A percentile compares a stretch with the other conserved stretches of the same genome.
Evolutionary conservation across 2,113 vertebrate genomes (phyloP).

Genomic region (Craseonycteris thonglongyai): DNA sequence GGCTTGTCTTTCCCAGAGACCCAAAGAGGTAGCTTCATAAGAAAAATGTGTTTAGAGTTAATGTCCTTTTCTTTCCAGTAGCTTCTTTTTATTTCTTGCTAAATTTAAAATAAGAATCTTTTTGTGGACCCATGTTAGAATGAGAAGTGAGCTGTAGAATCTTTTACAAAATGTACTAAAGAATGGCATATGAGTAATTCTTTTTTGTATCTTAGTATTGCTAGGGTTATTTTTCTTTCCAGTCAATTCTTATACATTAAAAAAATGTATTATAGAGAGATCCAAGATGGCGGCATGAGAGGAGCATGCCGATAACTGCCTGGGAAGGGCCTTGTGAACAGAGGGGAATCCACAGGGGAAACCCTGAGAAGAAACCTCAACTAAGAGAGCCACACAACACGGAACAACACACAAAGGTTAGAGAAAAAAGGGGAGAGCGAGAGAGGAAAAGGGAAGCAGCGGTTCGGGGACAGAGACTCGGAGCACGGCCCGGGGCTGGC

Average conservation of each 20-base stretch:
- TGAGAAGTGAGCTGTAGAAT: background rate
- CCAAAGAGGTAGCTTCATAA: background rate
- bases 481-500: too few relatives aligned
- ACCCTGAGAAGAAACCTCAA: too few relatives aligned
- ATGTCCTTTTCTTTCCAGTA: background rate
- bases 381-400: too few relatives aligned
- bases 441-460: too few relatives aligned
- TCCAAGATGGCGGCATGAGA: too few relatives aligned
- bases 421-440: too few relatives aligned
- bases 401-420: too few relatives aligned
- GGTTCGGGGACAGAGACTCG: too few relatives aligned
- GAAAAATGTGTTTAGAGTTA: background rate
- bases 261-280: too few relatives aligned
- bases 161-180: background rate
- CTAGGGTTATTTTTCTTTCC: background rate
- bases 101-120: background rate
- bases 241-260: background rate
- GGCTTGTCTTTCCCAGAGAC: background rate
- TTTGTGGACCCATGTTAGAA: background rate
- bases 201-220: background rate
- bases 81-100: background rate
- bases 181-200: background rate
- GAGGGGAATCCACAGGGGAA: too few relatives aligned
- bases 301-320: too few relatives aligned
- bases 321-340: too few relatives aligned